phyloP scores from a whole-genome alignment of 1,140 invertebrate species.

The Subanguina moxae region DNA sequence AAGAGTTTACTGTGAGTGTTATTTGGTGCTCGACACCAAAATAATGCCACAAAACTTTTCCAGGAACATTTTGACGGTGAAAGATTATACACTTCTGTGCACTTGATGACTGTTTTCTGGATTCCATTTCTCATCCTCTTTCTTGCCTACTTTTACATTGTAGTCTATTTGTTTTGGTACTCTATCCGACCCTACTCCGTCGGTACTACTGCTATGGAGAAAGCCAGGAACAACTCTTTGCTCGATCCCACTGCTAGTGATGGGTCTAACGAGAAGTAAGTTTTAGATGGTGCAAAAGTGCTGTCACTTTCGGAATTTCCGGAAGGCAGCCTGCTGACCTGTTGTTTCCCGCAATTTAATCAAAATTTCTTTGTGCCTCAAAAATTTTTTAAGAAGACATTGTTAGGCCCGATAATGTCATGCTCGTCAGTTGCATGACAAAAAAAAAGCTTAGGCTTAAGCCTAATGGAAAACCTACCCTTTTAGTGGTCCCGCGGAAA shows the following conservation, averaged over 20 bases:
- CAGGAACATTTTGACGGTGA: slow-evolving; percentile 37
- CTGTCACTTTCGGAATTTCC: too few species aligned
- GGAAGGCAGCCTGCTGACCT: too few species aligned
- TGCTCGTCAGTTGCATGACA: too few species aligned
- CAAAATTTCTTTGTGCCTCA: too few species aligned
- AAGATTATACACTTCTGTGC: slow-evolving; percentile 38
- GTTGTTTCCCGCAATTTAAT: too few species aligned
- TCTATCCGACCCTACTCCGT: slow-evolving; percentile 27
- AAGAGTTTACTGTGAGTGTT: slow-evolving; percentile 35
- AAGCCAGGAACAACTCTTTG: slow-evolving; percentile 14
- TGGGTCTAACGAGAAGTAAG: background rate
- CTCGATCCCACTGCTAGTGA: slow-evolving; percentile 1
- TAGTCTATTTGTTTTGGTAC: slow-evolving; percentile 42
- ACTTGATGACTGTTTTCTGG: slow-evolving; percentile 46
- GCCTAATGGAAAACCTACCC: too few species aligned
- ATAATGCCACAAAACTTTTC: background rate
- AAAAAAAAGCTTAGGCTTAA: too few species aligned
- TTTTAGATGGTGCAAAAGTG: too few species aligned
- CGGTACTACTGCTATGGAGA: background rate
- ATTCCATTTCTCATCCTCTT: slow-evolving; percentile 40
- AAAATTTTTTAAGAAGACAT: too few species aligned
- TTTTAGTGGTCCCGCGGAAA: too few species aligned
- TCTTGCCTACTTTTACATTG: slow-evolving; percentile 48
- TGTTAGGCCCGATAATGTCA: too few species aligned
- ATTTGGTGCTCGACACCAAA: background rate